phyloP scores from a whole-genome alignment of 1,140 invertebrate species.

The Pogonomyrmex barbatus region DNA sequence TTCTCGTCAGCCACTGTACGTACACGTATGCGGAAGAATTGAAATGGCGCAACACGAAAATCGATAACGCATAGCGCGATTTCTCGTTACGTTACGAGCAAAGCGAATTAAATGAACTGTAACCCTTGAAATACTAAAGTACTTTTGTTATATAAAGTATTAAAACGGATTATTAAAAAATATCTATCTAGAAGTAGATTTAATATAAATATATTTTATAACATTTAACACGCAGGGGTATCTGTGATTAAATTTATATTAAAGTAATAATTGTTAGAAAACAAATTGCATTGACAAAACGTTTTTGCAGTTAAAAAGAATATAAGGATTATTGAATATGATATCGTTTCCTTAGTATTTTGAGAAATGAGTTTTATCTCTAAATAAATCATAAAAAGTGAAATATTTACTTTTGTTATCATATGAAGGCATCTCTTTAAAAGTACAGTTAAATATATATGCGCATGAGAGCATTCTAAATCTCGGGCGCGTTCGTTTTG shows the following conservation, averaged over 20 bases:
- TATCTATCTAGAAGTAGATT: neutral
- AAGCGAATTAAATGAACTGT: neutral
- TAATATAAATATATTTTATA: constrained; percentile 3
- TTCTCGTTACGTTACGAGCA: neutral
- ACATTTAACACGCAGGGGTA: neutral
- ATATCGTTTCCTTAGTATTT: neutral
- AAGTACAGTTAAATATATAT: constrained; percentile 3
- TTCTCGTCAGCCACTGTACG: neutral
- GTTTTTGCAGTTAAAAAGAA: neutral
- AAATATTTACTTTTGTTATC: neutral
- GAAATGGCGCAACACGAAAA: constrained; percentile 31
- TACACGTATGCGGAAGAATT: constrained; percentile 35
- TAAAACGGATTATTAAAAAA: neutral
- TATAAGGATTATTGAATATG: neutral
- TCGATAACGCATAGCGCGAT: constrained; percentile 27
- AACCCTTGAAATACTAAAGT: neutral
- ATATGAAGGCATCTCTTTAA: neutral
- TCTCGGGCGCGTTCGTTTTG: neutral
- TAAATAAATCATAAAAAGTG: neutral
- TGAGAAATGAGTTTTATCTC: neutral
- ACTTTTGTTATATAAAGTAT: neutral
- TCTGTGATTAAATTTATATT: neutral
- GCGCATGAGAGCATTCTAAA: constrained; percentile 11
- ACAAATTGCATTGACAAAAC: neutral
- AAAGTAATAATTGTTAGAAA: neutral